phyloP scores from a whole-genome alignment of 2,888 invertebrate species.

The Ophion slaviceki region DNA sequence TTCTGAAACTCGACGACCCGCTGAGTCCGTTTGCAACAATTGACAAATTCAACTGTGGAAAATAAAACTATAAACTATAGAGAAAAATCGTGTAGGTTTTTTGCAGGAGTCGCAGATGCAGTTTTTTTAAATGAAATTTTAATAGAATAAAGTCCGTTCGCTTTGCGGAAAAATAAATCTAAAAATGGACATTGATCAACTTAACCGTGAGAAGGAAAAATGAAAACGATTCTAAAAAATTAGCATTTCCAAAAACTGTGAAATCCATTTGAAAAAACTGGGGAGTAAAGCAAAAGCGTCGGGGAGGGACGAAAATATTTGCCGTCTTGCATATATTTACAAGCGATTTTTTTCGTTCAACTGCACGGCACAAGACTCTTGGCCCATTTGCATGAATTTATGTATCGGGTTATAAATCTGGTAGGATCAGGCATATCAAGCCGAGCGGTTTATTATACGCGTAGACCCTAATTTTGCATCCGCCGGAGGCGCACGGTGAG shows the following conservation, averaged over 20 bases:
- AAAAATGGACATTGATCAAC: no score
- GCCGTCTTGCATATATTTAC: constrained; percentile 22
- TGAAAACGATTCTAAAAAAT: neutral
- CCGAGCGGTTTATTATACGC: constrained; percentile 63
- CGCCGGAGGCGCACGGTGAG: constrained; percentile 17
- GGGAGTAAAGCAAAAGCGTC: neutral
- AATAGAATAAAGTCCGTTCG: no score
- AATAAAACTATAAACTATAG: no score
- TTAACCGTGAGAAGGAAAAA: no score
- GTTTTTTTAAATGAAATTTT: no score
- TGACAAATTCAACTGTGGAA: no score
- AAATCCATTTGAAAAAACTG: neutral
- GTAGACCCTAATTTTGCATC: constrained; percentile 58
- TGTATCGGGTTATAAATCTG: constrained; percentile 58
- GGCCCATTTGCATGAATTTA: constrained; percentile 52
- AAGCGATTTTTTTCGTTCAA: constrained; percentile 8
- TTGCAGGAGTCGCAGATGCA: no score
- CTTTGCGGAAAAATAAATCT: no score
- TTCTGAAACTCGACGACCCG: no score
- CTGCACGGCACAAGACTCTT: neutral
- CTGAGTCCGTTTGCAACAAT: neutral
- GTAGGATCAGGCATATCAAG: constrained; percentile 49
- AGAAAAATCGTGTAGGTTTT: no score
- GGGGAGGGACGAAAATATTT: neutral
- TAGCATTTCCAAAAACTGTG: no score